Conservation (phyloP, 2,888 invertebrate genomes). For the Antitype chi region DNA sequence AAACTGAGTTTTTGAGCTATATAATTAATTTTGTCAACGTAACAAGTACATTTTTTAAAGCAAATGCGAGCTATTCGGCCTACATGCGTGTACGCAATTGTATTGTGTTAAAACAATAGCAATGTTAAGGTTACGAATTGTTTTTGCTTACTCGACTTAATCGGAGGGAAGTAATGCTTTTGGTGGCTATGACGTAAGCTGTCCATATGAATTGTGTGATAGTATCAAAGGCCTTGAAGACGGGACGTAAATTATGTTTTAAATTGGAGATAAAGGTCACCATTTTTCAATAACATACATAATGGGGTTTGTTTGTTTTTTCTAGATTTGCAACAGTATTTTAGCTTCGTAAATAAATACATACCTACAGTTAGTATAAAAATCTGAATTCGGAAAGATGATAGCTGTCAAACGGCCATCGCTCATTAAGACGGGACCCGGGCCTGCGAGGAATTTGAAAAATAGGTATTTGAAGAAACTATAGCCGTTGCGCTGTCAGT, state of each 20-base stretch:
- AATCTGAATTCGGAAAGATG: background rate
- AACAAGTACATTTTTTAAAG: slow-evolving; percentile 59
- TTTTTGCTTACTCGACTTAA: slow-evolving; percentile 66
- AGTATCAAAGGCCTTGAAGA: slow-evolving; percentile 47
- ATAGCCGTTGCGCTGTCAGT: too few species aligned
- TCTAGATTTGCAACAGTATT: too few species aligned
- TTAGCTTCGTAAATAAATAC: too few species aligned
- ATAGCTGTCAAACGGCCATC: background rate
- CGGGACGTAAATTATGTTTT: slow-evolving; percentile 4
- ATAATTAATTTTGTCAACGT: slow-evolving; percentile 20
- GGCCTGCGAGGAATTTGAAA: too few species aligned
- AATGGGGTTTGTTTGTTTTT: too few species aligned
- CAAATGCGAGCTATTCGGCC: slow-evolving; percentile 42
- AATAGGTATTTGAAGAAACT: too few species aligned
- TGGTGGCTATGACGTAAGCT: slow-evolving; percentile 56
- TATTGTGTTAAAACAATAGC: slow-evolving; percentile 76
- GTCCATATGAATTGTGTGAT: slow-evolving; percentile 52
- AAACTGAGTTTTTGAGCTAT: background rate
- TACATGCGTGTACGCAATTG: slow-evolving; percentile 67
- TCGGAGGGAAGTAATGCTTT: slow-evolving; percentile 56
- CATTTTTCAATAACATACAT: background rate
- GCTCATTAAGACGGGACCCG: too few species aligned
- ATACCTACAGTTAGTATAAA: background rate
- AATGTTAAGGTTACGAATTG: slow-evolving; percentile 76
- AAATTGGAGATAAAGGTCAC: background rate